Conservation (phyloP, 2,888 invertebrate genomes). For the Xiphydria camelus region DNA sequence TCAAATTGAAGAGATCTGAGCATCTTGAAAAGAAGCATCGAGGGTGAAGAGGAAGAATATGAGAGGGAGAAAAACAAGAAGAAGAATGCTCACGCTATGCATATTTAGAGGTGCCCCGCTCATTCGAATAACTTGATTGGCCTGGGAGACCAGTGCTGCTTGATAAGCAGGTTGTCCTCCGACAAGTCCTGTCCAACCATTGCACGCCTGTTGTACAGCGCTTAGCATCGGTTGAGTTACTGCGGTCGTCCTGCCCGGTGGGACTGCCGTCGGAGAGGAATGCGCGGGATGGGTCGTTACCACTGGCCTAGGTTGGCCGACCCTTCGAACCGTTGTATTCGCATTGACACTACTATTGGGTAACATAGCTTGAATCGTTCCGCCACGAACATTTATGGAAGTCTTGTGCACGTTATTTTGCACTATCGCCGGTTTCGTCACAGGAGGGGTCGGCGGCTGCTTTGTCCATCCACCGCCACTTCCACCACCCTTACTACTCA, state of each 20-base stretch:
- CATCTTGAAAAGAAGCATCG: no score
- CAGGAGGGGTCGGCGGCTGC: conserved; percentile 74
- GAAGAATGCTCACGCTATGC: conserved; percentile 50
- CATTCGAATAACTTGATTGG: conserved; percentile 52
- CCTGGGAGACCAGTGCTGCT: conserved; percentile 45
- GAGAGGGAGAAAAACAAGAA: conserved; percentile 4
- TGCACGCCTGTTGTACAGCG: conserved; percentile 53
- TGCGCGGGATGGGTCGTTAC: conserved; percentile 46
- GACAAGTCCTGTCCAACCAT: conserved; percentile 59
- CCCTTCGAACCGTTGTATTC: conserved; percentile 46
- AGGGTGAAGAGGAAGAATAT: no score
- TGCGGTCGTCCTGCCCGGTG: conserved; percentile 5
- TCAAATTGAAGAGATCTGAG: no score
- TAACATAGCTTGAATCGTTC: conserved; percentile 35
- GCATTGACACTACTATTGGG: conserved; percentile 44
- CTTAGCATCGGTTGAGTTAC: conserved; percentile 49
- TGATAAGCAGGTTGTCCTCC: conserved; percentile 57
- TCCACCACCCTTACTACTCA: conserved; percentile 67
- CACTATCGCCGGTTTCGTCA: conserved; percentile 52
- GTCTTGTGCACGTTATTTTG: conserved; percentile 47
- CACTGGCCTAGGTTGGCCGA: conserved; percentile 48
- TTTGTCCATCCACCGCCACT: conserved; percentile 76
- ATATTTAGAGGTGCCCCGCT: conserved; percentile 45
- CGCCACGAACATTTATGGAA: conserved; percentile 39
- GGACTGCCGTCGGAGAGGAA: conserved; percentile 44